Percentiles rank a stretch among this genome's conserved stretches.
Conservation (phyloP, 2,113 vertebrate species). For the Setophaga kirtlandii region DNA sequence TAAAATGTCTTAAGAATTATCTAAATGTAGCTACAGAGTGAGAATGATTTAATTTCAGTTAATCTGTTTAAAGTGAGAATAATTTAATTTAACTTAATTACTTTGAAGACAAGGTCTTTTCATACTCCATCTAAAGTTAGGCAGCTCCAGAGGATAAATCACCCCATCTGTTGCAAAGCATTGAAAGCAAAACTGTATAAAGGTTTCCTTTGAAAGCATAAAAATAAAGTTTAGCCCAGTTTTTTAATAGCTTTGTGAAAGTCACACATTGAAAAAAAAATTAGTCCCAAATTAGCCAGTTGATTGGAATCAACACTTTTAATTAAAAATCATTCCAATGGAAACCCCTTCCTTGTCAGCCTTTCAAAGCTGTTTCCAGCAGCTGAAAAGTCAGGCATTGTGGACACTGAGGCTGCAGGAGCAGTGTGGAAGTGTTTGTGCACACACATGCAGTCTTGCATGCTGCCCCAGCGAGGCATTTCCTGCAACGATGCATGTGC, state of each 20-base stretch:
- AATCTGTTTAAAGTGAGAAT: background rate
- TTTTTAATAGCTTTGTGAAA: background rate
- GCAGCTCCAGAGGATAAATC: background rate
- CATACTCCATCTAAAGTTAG: background rate
- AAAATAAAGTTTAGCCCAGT: background rate
- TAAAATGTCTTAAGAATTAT: background rate
- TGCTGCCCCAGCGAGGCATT: accelerated
- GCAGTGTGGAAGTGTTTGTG: background rate
- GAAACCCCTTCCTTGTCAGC: background rate
- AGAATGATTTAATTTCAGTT: background rate
- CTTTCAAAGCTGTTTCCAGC: background rate
- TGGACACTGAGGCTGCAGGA: background rate
- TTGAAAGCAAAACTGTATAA: background rate
- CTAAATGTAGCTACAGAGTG: background rate
- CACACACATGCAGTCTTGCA: background rate
- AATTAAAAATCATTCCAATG: background rate
- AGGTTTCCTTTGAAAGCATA: background rate
- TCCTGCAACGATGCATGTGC: accelerated
- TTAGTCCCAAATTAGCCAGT: background rate
- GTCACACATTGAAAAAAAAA: background rate
- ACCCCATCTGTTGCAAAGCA: background rate
- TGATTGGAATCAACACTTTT: background rate
- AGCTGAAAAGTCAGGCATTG: background rate
- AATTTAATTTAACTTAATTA: background rate
- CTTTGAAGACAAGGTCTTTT: background rate